Conservation (phyloP, 2,797 vertebrate genomes). For the Glyptemys insculpta region DNA sequence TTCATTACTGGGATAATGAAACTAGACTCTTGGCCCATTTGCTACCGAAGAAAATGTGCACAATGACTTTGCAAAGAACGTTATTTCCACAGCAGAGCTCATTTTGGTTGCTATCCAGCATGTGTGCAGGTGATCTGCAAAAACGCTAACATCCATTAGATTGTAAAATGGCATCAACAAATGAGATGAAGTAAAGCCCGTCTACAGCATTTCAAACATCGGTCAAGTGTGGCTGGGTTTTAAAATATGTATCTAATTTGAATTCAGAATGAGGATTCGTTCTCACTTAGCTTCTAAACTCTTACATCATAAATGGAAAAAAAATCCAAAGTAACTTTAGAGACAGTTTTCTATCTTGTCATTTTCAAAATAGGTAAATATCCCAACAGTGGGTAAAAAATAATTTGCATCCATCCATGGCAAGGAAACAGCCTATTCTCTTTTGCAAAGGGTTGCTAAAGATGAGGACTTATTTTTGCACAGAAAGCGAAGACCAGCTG, state of each 20-base stretch:
- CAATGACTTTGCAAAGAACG: not conserved
- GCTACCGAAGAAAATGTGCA: not conserved
- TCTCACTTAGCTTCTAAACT: not conserved
- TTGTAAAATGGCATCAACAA: not conserved
- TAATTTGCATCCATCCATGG: not conserved
- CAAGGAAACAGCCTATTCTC: not conserved
- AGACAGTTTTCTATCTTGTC: slow-evolving; percentile 43
- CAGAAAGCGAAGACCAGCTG: not conserved
- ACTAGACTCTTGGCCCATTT: not conserved
- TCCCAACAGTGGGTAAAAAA: slow-evolving; percentile 39
- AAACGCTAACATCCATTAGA: not conserved
- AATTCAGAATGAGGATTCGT: not conserved
- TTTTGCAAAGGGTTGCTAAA: slow-evolving; percentile 20
- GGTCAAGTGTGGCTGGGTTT: not conserved
- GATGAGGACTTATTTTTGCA: not conserved
- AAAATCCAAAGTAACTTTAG: slow-evolving; percentile 31
- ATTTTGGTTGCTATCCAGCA: not conserved
- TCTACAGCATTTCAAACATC: not conserved
- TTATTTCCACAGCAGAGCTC: not conserved
- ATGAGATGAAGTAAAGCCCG: not conserved
- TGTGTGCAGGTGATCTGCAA: not conserved
- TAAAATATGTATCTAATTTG: not conserved
- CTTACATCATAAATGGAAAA: not conserved
- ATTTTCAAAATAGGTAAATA: not conserved
- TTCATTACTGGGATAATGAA: not conserved